Evolutionary conservation across 2,113 vertebrate genomes (phyloP), one percentile per base, ranked within the genome.

Genomic region (Phalacrocorax aristotelis): DNA sequence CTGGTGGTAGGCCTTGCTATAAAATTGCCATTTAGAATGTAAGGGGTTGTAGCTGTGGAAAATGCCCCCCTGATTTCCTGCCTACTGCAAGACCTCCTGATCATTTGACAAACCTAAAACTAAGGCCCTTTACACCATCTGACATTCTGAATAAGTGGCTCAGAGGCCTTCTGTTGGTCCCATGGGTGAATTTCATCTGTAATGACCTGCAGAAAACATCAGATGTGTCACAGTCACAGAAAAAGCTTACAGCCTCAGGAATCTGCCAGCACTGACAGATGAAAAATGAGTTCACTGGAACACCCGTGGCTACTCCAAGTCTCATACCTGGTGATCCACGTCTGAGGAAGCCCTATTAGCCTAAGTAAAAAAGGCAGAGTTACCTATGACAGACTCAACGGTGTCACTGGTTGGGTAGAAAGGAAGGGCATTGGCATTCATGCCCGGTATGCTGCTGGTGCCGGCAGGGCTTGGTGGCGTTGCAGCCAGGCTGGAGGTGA

Each of bases 381-480:
- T 97, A 99, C 99, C 99, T 95, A 99, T 99, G 74, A 99, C 99
- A 32, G 99, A 99, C 97, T 99, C 99, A 87, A 99, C 99, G 3
- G 99, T 99, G 98, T 99, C 99, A 78, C 99, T 99, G 97, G 99
- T 99, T 86, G 99, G 99, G 95, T 99, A 99, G 97, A 99, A 99
- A 77, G 99, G 99, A 97, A 99, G 98, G 55, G 99, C 99, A 49
- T 99, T 99, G 95, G 99, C 99, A 76, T 99, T 99, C 99, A 99
- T 99, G 97, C 99, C 99, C 26, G 99, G 99, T 69, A 98, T 97
- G 66, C 98, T 99, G 96, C 99, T 99, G 36, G 98, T 98, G 89
- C 99, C 98, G 5, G 99, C 99, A 0, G 99, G 99, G 95, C 99
- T 99, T 5, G 99, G 99, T 15, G 99, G 99, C 0, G 99, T 99